phyloP scores from a whole-genome alignment of 2,888 invertebrate genomes.

The Pilophorus perplexus region DNA sequence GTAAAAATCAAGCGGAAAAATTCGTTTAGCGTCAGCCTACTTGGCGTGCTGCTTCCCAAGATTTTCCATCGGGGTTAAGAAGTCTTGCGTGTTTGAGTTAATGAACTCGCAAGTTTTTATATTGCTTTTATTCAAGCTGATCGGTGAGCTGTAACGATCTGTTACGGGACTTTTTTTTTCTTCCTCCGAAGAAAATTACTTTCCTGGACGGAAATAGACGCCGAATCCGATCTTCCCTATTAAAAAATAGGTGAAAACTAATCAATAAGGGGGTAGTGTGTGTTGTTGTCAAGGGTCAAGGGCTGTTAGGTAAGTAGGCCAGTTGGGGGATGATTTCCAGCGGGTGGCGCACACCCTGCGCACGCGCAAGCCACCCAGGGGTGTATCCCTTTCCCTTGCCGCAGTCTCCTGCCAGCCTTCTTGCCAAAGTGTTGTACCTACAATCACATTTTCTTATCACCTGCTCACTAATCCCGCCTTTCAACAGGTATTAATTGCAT shows the following conservation, averaged over 20 bases:
- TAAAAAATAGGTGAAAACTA: constrained; percentile 27
- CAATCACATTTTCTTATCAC: constrained; percentile 39
- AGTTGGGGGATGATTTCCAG: constrained; percentile 36
- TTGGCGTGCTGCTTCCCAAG: constrained; percentile 9
- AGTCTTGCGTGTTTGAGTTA: constrained; percentile 13
- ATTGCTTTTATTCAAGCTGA: constrained; percentile 2
- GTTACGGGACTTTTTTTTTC: constrained; percentile 2
- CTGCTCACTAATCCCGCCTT: constrained; percentile 37
- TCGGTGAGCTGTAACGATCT: constrained; percentile 6
- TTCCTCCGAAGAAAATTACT: neutral
- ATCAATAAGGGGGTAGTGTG: constrained; percentile 24
- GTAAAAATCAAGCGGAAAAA: too few species aligned
- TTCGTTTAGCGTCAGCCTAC: constrained; percentile 5
- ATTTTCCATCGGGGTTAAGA: constrained; percentile 1
- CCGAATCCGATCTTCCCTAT: too few species aligned
- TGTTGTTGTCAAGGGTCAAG: constrained; percentile 41
- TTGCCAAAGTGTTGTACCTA: constrained; percentile 25
- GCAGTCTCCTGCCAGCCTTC: constrained; percentile 39
- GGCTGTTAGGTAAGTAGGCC: constrained; percentile 39
- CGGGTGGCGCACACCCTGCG: constrained; percentile 28
- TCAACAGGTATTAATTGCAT: constrained; percentile 35
- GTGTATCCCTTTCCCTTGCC: constrained; percentile 42
- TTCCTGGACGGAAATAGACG: too few species aligned
- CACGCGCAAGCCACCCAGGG: constrained; percentile 34
- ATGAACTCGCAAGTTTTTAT: constrained; percentile 17